Conservation (phyloP, 2,113 vertebrate species). For the Rhodinocichla rosea region DNA sequence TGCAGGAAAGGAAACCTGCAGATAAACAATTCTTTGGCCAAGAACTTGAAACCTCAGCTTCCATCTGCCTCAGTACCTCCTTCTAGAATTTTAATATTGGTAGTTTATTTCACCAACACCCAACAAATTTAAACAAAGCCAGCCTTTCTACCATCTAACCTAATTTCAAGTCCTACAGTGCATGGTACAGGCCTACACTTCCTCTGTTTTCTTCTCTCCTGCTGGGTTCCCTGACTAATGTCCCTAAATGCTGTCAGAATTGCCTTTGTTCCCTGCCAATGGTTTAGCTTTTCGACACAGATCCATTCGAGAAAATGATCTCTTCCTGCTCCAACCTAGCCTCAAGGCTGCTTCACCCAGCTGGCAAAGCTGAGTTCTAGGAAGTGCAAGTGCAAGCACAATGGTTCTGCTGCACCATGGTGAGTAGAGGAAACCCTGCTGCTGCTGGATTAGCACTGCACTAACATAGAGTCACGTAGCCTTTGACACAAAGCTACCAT, state of each 20-base stretch:
- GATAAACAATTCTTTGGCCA: not conserved
- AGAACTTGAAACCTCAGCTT: not conserved
- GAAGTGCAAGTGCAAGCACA: not conserved
- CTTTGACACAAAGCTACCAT: not conserved
- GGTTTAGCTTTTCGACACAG: not conserved
- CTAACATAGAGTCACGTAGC: rapidly evolving
- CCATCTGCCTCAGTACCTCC: not conserved
- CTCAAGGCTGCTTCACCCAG: not conserved
- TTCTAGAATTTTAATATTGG: not conserved
- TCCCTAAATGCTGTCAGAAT: not conserved
- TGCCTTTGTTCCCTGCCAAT: not conserved
- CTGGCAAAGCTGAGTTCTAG: not conserved
- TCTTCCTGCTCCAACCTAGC: not conserved
- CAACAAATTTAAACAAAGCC: not conserved
- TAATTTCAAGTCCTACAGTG: not conserved
- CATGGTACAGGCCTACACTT: not conserved
- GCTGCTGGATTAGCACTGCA: not conserved
- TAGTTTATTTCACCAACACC: not conserved
- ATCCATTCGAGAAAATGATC: not conserved
- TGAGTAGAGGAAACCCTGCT: not conserved
- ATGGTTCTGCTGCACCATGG: too few species aligned
- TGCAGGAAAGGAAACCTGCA: not conserved
- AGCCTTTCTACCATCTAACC: not conserved
- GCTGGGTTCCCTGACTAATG: not conserved
- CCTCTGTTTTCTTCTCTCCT: not conserved